Conservation (phyloP, 2,888 invertebrate genomes). For the Parnassius orleans region DNA sequence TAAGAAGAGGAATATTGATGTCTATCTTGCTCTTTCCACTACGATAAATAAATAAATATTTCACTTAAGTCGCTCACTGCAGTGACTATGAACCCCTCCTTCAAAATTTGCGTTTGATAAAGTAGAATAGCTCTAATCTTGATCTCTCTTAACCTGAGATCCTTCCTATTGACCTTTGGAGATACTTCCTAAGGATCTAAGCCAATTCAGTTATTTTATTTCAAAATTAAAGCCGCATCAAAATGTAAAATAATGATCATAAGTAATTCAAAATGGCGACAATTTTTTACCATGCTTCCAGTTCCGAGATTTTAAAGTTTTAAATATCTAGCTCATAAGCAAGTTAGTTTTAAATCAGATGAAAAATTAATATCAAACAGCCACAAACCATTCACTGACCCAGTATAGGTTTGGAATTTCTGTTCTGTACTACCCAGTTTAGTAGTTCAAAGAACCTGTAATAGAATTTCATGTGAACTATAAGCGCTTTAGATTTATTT, state of each 20-base stretch:
- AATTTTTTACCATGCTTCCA: too few relatives aligned
- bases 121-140: constrained; percentile 13
- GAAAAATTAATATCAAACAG: too few relatives aligned
- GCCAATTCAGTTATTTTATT: background rate
- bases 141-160: constrained; percentile 12
- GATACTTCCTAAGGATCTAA: background rate
- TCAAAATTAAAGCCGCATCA: background rate
- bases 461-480: too few relatives aligned
- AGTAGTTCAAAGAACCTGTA: background rate
- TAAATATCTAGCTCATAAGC: too few relatives aligned
- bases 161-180: constrained; percentile 12
- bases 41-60: too few relatives aligned
- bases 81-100: background rate
- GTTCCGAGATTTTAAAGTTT: too few relatives aligned
- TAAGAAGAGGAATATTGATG: too few relatives aligned
- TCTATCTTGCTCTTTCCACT: too few relatives aligned
- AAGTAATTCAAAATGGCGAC: too few relatives aligned
- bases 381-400: constrained; percentile 64
- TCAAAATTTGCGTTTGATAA: constrained; percentile 16
- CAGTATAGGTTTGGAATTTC: constrained; percentile 53
- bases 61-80: background rate
- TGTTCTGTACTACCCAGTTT: constrained; percentile 28
- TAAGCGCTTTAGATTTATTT: too few relatives aligned
- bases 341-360: too few relatives aligned
- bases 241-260: background rate